Conservation (phyloP, 2,113 vertebrate genomes). For the Hippolais icterina region DNA sequence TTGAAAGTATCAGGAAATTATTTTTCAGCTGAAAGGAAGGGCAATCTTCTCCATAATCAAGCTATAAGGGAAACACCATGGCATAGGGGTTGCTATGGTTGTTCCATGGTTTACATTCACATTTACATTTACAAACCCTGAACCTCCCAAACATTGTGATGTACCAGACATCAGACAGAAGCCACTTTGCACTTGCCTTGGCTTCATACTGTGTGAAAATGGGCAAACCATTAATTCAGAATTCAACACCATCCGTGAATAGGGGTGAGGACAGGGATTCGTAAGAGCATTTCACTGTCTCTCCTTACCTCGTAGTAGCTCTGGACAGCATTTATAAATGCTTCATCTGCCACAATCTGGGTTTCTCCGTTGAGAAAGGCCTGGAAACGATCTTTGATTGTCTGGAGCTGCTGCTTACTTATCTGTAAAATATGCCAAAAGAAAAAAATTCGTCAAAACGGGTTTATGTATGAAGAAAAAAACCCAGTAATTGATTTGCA, state of each 20-base stretch:
- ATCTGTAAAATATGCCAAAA: constrained; percentile 81
- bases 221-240: neutral
- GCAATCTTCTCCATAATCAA: neutral
- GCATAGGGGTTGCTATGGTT: neutral
- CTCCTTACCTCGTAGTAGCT: constrained; percentile 94
- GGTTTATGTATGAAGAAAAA: neutral
- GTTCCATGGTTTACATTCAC: neutral
- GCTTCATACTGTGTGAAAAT: neutral
- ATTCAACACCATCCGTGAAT: neutral
- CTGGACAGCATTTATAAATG: constrained; percentile 98
- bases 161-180: neutral
- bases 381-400: constrained; percentile 95
- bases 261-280: neutral
- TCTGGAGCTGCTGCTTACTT: constrained; percentile 95
- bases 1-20: neutral
- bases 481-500: neutral
- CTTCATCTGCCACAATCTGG: constrained; percentile 97
- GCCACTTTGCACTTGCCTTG: neutral
- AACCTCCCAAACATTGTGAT: neutral
- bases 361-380: constrained; percentile 96
- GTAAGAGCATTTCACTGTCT: neutral
- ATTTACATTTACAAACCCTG: neutral
- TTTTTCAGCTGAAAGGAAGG: neutral
- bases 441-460: neutral
- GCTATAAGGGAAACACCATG: neutral